phyloP scores from a whole-genome alignment of 2,113 vertebrate genomes.

The Enhydra lutris region DNA sequence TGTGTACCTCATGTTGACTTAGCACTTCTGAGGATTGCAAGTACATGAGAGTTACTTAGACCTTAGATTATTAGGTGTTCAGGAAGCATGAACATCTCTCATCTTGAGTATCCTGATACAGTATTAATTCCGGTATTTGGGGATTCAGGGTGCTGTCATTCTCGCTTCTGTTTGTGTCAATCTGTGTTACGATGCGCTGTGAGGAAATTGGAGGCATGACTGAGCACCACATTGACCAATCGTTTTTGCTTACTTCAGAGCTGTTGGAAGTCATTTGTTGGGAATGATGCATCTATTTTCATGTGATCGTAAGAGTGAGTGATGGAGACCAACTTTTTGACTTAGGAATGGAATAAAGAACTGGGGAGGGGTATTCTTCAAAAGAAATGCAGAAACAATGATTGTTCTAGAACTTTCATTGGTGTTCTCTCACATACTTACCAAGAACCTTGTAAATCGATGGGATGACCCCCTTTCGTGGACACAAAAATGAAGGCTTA shows the following conservation, averaged over 20 bases:
- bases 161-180: neutral
- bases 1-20: neutral
- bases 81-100: neutral
- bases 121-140: neutral
- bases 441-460: neutral
- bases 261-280: neutral
- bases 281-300: neutral
- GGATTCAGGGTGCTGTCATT: neutral
- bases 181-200: neutral
- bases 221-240: neutral
- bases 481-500: neutral
- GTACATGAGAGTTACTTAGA: neutral
- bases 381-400: neutral
- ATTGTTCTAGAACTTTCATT: neutral
- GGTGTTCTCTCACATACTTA: neutral
- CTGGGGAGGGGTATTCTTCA: neutral
- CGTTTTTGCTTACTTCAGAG: neutral
- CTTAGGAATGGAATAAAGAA: neutral
- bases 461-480: neutral
- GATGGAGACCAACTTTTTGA: neutral
- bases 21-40: neutral
- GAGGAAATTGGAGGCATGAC: neutral
- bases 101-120: neutral
- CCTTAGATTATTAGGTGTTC: neutral
- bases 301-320: neutral